Conservation (phyloP, 2,113 vertebrate genomes). For the Microtus ochrogaster region DNA sequence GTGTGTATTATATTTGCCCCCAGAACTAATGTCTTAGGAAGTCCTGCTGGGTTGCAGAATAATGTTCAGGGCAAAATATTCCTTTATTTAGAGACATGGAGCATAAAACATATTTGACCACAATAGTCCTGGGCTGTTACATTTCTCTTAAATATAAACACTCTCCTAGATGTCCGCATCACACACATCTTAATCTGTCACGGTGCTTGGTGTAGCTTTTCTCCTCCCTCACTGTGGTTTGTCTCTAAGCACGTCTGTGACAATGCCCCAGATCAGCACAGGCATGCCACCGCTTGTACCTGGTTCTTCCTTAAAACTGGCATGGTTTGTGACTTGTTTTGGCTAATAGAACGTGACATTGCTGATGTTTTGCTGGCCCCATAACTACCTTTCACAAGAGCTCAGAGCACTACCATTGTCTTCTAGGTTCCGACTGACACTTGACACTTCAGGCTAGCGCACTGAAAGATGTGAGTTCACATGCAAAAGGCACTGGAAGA, state of each 20-base stretch:
- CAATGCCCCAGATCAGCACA: not conserved
- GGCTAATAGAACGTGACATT: not conserved
- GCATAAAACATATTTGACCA: conserved; percentile 1
- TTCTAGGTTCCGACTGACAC: not conserved
- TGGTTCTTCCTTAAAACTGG: not conserved
- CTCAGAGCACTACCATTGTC: not conserved
- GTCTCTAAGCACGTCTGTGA: not conserved
- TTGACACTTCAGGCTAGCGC: not conserved
- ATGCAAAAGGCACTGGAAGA: not conserved
- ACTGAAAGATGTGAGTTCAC: accelerated
- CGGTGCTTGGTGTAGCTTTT: not conserved
- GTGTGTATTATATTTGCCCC: conserved; percentile 38
- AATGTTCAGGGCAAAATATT: not conserved
- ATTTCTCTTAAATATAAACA: conserved; percentile 30
- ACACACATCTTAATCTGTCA: not conserved
- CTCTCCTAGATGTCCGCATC: not conserved
- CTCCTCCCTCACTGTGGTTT: not conserved
- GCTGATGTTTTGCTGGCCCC: not conserved
- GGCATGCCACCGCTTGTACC: not conserved
- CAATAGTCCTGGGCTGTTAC: not conserved
- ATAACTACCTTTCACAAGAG: not conserved
- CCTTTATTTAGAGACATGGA: conserved; percentile 21
- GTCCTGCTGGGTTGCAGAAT: not conserved
- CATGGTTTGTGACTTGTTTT: not conserved
- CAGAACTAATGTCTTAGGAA: conserved; percentile 8